These are phyloP conservation scores for Indicator maculatus DNA, from an alignment of 2,113 vertebrate genomes.

Conservation along the genomic window DNA sequence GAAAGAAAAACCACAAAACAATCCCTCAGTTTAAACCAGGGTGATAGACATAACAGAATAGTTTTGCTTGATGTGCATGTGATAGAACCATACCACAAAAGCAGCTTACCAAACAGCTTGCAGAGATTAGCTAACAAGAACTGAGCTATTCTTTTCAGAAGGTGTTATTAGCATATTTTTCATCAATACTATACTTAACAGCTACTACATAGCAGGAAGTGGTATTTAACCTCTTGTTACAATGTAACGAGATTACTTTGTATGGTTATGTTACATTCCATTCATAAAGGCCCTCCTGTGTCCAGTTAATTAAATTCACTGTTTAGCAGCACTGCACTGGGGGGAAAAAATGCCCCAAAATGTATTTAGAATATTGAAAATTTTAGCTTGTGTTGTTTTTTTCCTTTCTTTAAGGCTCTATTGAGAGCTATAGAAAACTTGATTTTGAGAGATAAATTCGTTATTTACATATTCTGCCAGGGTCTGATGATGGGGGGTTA, in stretches of 20 bases:
- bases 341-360: background rate
- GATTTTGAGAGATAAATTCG: background rate
- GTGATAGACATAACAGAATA: background rate
- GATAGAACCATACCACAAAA: slow-evolving; percentile 5
- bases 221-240: slow-evolving; percentile 64
- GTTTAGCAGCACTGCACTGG: background rate
- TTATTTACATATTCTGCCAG: background rate
- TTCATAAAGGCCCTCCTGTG: slow-evolving; percentile 55
- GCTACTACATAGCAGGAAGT: slow-evolving; percentile 63
- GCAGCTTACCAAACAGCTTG: slow-evolving; percentile 27
- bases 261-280: slow-evolving; percentile 43
- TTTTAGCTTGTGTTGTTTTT: background rate
- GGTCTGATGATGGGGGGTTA: background rate
- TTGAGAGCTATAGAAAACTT: background rate
- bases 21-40: background rate
- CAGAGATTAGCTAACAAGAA: slow-evolving; percentile 53
- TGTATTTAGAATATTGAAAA: background rate
- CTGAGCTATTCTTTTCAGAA: slow-evolving; percentile 34
- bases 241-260: slow-evolving; percentile 61
- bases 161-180: slow-evolving; percentile 69
- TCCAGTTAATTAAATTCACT: slow-evolving; percentile 49
- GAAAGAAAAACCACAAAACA: too few species aligned
- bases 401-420: background rate
- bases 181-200: slow-evolving; percentile 67
- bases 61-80: slow-evolving; percentile 2